These are phyloP conservation scores for Antrozous pallidus DNA, from an alignment of 2,797 vertebrate species.

Conservation along the genomic window DNA sequence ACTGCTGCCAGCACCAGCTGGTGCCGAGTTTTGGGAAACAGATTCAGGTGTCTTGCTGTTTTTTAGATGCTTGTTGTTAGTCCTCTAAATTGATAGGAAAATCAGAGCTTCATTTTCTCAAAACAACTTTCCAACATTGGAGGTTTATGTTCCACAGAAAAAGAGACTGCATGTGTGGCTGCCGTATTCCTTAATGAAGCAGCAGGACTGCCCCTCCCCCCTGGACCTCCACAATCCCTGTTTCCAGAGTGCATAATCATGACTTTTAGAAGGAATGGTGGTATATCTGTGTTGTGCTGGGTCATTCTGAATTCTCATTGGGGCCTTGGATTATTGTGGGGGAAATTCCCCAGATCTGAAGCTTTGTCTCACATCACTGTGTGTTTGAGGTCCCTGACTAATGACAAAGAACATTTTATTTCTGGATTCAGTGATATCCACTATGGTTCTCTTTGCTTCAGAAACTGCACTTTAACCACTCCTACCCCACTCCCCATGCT, in stretches of 20 bases:
- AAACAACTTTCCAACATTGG: neutral
- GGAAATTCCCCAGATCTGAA: neutral
- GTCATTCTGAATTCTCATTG: neutral
- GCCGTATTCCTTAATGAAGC: neutral
- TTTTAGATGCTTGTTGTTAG: neutral
- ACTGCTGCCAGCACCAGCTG: neutral
- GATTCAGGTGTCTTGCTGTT: neutral
- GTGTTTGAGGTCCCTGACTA: neutral
- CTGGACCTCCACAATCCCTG: neutral
- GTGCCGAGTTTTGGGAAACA: neutral
- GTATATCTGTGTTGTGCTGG: neutral
- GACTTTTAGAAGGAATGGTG: neutral
- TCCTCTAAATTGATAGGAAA: neutral
- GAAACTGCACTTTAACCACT: neutral
- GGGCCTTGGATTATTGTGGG: neutral
- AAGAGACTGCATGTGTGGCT: neutral
- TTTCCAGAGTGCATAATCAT: neutral
- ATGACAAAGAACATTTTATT: neutral
- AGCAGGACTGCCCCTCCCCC: neutral
- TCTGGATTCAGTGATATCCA: neutral
- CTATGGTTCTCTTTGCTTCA: neutral
- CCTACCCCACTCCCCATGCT: rapidly evolving
- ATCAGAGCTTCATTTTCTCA: neutral
- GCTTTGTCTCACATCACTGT: neutral
- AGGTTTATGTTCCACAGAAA: neutral